Percentiles rank a stretch among this genome's conserved stretches.
Conservation (phyloP, 2,888 invertebrate genomes). For the Ochropacha duplaris region DNA sequence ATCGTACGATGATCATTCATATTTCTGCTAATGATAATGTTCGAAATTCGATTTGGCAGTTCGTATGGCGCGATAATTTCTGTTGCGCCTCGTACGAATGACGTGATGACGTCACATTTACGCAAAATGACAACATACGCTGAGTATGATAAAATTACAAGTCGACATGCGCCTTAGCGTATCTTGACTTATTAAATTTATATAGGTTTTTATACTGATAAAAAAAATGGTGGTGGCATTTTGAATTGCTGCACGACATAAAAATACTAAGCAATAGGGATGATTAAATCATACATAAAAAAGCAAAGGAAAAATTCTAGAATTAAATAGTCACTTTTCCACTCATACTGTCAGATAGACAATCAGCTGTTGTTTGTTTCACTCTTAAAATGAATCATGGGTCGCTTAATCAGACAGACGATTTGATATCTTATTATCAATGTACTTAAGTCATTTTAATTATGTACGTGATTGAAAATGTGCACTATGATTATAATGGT, state of each 20-base stretch:
- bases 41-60: neutral
- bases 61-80: neutral
- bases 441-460: neutral
- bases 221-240: too few species aligned
- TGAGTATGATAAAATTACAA: too few species aligned
- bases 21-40: neutral
- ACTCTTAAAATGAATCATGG: neutral
- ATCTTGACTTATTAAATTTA: neutral
- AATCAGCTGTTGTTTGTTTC: too few species aligned
- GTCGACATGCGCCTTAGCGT: neutral
- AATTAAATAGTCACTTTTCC: too few species aligned
- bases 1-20: neutral
- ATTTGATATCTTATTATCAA: neutral
- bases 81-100: neutral
- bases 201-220: too few species aligned
- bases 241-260: too few species aligned
- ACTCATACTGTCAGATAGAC: too few species aligned
- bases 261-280: too few species aligned
- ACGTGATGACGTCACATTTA: neutral
- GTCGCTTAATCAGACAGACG: neutral
- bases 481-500: neutral
- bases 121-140: neutral
- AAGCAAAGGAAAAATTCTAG: too few species aligned
- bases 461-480: neutral
- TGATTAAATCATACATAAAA: too few species aligned